Conservation (phyloP, 2,113 vertebrate species). For the Microcebus murinus region DNA sequence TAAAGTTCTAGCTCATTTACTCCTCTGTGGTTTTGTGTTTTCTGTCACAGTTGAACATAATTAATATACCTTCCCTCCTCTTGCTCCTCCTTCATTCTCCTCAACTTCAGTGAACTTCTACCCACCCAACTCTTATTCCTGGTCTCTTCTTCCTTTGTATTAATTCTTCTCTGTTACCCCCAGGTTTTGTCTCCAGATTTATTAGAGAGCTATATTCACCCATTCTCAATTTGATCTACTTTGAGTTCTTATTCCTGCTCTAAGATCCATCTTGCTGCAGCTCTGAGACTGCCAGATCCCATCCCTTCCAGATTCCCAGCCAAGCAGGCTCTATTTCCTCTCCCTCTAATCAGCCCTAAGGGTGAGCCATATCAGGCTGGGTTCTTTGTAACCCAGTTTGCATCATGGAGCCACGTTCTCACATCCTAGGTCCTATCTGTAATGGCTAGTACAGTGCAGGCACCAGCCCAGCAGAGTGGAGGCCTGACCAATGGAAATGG, state of each 20-base stretch:
- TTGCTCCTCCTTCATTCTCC: not conserved
- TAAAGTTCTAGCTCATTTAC: not conserved
- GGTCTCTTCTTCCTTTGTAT: not conserved
- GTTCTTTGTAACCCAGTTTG: slow-evolving; percentile 5
- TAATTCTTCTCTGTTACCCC: not conserved
- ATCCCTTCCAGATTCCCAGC: not conserved
- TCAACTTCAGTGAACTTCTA: not conserved
- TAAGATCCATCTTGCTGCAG: not conserved
- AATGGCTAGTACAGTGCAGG: not conserved
- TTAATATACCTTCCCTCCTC: not conserved
- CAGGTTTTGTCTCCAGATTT: not conserved
- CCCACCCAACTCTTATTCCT: not conserved
- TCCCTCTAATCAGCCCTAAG: not conserved
- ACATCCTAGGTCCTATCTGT: not conserved
- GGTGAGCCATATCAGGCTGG: not conserved
- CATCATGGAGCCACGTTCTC: not conserved
- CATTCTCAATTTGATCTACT: not conserved
- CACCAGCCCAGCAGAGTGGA: not conserved
- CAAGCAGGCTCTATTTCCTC: not conserved
- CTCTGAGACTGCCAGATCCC: not conserved
- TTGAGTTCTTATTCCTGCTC: not conserved
- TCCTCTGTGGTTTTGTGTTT: not conserved
- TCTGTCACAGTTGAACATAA: not conserved
- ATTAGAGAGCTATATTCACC: not conserved
- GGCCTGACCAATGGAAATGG: not conserved